phyloP scores from a whole-genome alignment of 2,888 invertebrate genomes.

The Orthosia incerta region DNA sequence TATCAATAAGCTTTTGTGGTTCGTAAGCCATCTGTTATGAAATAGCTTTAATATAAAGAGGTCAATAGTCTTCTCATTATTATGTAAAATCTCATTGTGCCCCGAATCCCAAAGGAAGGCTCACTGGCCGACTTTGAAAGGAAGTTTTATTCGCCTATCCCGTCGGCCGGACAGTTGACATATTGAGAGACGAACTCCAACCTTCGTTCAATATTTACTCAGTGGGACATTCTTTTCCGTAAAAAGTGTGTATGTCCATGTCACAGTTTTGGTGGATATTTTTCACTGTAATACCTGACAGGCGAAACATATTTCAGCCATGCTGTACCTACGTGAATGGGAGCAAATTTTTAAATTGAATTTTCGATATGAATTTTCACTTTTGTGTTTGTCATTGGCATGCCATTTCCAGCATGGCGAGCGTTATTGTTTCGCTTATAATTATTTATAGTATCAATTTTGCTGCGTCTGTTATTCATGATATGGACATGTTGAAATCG shows the following conservation, averaged over 20 bases:
- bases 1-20: conserved; percentile 35
- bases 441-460: conserved; percentile 2
- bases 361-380: conserved; percentile 36
- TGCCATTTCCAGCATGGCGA: conserved; percentile 8
- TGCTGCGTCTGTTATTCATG: neutral
- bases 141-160: conserved; percentile 75
- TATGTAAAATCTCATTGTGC: conserved; percentile 85
- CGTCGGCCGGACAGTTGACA: conserved; percentile 80
- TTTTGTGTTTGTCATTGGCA: conserved; percentile 37
- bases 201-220: conserved; percentile 84
- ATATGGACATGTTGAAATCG: neutral
- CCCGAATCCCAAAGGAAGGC: conserved; percentile 77
- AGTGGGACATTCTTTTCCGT: conserved; percentile 58
- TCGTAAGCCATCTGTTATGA: conserved; percentile 50
- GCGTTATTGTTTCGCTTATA: conserved; percentile 10
- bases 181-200: conserved; percentile 81
- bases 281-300: conserved; percentile 64
- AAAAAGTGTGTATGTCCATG: conserved; percentile 48
- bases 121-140: conserved; percentile 73
- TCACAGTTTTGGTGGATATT: conserved; percentile 63
- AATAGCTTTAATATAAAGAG: conserved; percentile 65
- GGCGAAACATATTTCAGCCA: conserved; percentile 54
- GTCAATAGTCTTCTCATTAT: conserved; percentile 78
- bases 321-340: conserved; percentile 20
- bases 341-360: conserved; percentile 49